Conservation (phyloP, 2,888 invertebrate genomes). For the Ophion ellenae region DNA sequence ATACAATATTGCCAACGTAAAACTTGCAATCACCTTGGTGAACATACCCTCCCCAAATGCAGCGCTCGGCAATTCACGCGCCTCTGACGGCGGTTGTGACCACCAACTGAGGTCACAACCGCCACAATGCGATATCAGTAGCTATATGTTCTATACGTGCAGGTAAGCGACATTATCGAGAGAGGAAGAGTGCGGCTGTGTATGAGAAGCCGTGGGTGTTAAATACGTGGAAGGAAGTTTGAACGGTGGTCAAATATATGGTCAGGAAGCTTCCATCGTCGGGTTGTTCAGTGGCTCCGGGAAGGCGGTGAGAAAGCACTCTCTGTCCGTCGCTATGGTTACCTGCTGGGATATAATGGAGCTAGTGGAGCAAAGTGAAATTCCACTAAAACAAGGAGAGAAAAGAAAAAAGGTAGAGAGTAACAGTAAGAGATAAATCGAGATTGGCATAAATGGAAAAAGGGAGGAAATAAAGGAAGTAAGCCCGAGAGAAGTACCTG, state of each 20-base stretch:
- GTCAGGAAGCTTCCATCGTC: conserved; percentile 27
- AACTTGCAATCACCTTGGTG: too few species aligned
- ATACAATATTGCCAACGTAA: too few species aligned
- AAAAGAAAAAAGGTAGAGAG: conserved; percentile 4
- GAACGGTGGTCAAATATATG: conserved; percentile 31
- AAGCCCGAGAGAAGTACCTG: background rate
- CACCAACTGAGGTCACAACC: background rate
- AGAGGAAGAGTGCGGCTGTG: background rate
- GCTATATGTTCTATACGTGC: background rate
- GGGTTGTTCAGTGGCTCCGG: conserved; percentile 39
- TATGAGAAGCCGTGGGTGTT: conserved; percentile 24
- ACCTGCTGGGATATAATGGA: conserved; percentile 50
- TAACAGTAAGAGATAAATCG: conserved; percentile 13
- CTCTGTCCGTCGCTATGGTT: conserved; percentile 55
- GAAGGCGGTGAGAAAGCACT: conserved; percentile 39
- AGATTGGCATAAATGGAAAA: conserved; percentile 16
- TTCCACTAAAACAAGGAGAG: conserved; percentile 27
- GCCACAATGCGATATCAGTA: too few species aligned
- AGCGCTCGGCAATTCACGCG: background rate
- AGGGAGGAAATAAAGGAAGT: background rate
- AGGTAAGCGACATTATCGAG: conserved; percentile 9
- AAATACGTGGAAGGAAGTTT: conserved; percentile 33
- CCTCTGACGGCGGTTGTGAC: conserved; percentile 12
- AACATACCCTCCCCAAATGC: too few species aligned
- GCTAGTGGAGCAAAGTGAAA: conserved; percentile 11